Percentiles rank a stretch among this genome's conserved stretches.
Evolutionary conservation across 2,888 invertebrate genomes (phyloP).

Genomic region (Ennomos fuscantarius): DNA sequence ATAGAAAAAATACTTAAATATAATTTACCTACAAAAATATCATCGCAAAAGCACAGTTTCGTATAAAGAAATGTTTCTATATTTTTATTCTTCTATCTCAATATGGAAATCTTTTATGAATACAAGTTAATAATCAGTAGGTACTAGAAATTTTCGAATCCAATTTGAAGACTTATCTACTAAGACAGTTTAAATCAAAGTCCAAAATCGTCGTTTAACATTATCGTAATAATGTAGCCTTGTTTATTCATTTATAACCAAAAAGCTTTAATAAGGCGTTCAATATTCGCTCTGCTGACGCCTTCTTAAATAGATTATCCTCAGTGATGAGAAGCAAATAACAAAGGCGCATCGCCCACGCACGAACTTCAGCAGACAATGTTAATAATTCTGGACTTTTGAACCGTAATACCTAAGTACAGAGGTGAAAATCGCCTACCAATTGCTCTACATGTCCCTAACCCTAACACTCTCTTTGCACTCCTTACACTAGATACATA

Average conservation of each 20-base stretch:
- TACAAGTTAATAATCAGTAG: too few relatives aligned
- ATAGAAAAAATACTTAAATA: too few relatives aligned
- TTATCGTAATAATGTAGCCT: constrained; percentile 6
- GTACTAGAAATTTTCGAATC: too few relatives aligned
- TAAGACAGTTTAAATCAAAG: background rate
- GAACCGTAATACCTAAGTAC: background rate
- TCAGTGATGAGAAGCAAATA: constrained; percentile 33
- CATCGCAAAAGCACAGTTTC: too few relatives aligned
- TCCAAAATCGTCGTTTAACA: constrained; percentile 14
- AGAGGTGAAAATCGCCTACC: constrained; percentile 1
- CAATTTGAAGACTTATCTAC: background rate
- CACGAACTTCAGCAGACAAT: background rate
- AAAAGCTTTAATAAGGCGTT: constrained; percentile 28
- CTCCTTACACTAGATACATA: constrained; percentile 1
- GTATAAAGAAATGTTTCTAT: too few relatives aligned
- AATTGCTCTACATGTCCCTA: background rate
- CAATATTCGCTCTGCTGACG: constrained; percentile 31
- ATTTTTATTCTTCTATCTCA: too few relatives aligned
- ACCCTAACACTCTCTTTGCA: background rate
- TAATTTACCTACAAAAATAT: too few relatives aligned
- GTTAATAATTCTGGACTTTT: background rate
- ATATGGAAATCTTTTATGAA: too few relatives aligned
- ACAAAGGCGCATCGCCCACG: constrained; percentile 28
- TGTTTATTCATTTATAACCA: constrained; percentile 19
- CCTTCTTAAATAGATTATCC: constrained; percentile 35